phyloP scores from a whole-genome alignment of 2,797 vertebrate species.

The Eutrigla gurnardus region DNA sequence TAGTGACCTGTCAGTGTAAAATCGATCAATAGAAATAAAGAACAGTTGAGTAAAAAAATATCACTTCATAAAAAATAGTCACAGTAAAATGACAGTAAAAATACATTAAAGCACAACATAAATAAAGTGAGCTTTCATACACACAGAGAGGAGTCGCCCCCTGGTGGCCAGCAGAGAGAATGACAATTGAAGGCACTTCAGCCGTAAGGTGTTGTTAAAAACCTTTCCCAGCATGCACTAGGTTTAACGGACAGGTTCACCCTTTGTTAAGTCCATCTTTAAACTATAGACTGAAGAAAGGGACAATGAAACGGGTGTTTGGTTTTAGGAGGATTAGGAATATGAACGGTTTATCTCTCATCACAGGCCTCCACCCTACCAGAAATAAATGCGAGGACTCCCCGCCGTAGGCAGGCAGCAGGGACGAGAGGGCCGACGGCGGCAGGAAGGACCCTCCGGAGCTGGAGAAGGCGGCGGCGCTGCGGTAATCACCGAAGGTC shows the following conservation, averaged over 20 bases:
- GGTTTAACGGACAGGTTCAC: background rate
- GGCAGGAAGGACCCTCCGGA: slow-evolving; percentile 84
- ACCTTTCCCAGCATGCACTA: background rate
- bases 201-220: too few relatives aligned
- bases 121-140: background rate
- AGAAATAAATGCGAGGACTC: slow-evolving; percentile 88
- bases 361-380: slow-evolving; percentile 75
- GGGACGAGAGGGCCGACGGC: slow-evolving; percentile 84
- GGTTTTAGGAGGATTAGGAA: too few relatives aligned
- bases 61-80: too few relatives aligned
- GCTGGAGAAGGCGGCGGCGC: slow-evolving; percentile 79
- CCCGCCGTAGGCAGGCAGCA: slow-evolving; percentile 86
- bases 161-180: background rate
- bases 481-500: slow-evolving; percentile 86
- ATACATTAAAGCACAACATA: too few relatives aligned
- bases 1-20: too few relatives aligned
- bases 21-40: too few relatives aligned
- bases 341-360: too few relatives aligned
- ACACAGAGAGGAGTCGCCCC: background rate
- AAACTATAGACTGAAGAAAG: background rate
- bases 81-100: too few relatives aligned
- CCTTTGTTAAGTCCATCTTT: background rate
- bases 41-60: too few relatives aligned
- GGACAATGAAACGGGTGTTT: too few relatives aligned
- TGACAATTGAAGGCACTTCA: background rate